Evolutionary conservation across 2,888 invertebrate genomes (phyloP).

Genomic region (Temnothorax ravouxi): DNA sequence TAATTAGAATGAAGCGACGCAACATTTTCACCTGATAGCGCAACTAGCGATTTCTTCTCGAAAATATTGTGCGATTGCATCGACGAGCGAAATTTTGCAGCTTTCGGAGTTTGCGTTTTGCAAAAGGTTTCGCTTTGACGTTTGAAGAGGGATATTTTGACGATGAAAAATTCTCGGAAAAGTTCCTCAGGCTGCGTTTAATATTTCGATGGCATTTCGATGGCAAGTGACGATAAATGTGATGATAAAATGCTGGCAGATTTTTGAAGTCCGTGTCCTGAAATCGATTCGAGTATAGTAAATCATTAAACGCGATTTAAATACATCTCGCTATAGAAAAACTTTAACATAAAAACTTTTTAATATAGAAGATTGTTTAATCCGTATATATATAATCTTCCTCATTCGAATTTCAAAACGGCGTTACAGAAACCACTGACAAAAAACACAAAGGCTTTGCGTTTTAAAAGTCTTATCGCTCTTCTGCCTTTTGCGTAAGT

Average conservation of each 20-base stretch:
- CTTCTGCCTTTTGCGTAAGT: neutral
- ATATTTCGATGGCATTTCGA: constrained; percentile 18
- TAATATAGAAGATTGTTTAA: neutral
- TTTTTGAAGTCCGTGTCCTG: neutral
- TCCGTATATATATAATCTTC: neutral
- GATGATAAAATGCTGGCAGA: neutral
- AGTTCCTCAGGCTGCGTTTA: constrained; percentile 1
- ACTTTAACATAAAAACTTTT: neutral
- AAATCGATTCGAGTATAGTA: neutral
- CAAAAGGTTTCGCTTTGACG: constrained; percentile 23
- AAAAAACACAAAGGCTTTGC: neutral
- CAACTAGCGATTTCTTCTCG: neutral
- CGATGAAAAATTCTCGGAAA: neutral
- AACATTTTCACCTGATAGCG: neutral
- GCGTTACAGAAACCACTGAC: neutral
- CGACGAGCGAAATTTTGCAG: neutral
- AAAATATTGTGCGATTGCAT: neutral
- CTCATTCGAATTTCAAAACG: neutral
- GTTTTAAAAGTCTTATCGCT: neutral
- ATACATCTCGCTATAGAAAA: neutral
- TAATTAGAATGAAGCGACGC: constrained; percentile 28
- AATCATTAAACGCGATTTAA: neutral
- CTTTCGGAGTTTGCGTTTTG: neutral
- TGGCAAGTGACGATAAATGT: neutral
- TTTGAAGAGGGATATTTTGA: constrained; percentile 21